phyloP scores from a whole-genome alignment of 2,888 invertebrate species.

The Nesidiocoris tenuis region DNA sequence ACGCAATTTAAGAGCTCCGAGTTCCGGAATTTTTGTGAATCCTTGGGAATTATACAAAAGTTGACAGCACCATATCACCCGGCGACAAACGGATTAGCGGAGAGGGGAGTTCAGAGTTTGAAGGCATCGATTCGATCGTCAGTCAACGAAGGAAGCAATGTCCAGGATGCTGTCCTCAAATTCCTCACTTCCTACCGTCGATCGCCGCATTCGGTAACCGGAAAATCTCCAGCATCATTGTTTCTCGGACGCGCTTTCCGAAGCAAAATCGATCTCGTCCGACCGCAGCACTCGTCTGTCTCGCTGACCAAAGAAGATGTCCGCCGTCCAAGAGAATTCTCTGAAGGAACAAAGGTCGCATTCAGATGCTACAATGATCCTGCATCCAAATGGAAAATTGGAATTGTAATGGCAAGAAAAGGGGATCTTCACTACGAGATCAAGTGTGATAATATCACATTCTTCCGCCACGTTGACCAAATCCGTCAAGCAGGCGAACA shows the following conservation, averaged over 20 bases:
- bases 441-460: not conserved
- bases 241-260: not conserved
- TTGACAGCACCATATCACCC: slow-evolving; percentile 17
- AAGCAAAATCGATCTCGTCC: not conserved
- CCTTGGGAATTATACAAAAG: slow-evolving; percentile 1
- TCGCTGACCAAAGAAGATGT: not conserved
- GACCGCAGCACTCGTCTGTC: not conserved
- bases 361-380: not conserved
- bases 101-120: slow-evolving; percentile 12
- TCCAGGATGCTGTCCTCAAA: not conserved
- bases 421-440: not conserved
- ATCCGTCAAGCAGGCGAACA: too few relatives aligned
- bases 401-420: not conserved
- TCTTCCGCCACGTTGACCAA: not conserved
- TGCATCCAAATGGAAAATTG: not conserved
- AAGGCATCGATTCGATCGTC: not conserved
- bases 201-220: not conserved
- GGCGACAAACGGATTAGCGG: slow-evolving; percentile 12
- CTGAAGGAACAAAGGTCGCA: not conserved
- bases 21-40: not conserved
- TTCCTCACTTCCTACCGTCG: not conserved
- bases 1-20: not conserved
- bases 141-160: not conserved
- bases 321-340: not conserved
- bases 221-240: not conserved